Percentiles rank a stretch among this genome's conserved stretches.
Evolutionary conservation across 2,888 invertebrate genomes (phyloP).

Genomic region (Phyllotreta cruciferae): DNA sequence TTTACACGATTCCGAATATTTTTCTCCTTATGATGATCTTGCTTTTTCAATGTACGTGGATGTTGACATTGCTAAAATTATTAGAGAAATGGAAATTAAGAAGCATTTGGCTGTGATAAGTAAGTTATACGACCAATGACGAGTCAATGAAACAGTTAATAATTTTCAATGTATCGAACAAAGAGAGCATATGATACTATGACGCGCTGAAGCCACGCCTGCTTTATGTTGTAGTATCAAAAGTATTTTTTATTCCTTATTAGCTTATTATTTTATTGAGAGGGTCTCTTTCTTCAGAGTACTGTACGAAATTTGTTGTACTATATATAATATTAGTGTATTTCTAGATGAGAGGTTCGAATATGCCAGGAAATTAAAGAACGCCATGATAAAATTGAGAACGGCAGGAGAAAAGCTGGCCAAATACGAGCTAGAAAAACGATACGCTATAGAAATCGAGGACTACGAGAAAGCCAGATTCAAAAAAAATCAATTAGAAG

Average conservation of each 20-base stretch:
- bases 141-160: too few relatives aligned
- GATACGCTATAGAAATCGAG: conserved; percentile 89
- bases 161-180: too few relatives aligned
- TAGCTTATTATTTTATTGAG: too few relatives aligned
- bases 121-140: conserved; percentile 56
- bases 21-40: conserved; percentile 90
- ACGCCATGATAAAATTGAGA: conserved; percentile 82
- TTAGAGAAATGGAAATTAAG: conserved; percentile 84
- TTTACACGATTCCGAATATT: conserved; percentile 67
- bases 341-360: conserved; percentile 87
- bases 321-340: neutral
- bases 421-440: conserved; percentile 88
- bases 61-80: conserved; percentile 85
- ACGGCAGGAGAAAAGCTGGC: conserved; percentile 89
- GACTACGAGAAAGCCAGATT: conserved; percentile 90
- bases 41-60: conserved; percentile 98
- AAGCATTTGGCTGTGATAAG: conserved; percentile 88
- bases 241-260: too few relatives aligned
- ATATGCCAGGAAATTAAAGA: conserved; percentile 89
- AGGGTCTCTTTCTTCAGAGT: too few relatives aligned
- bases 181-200: too few relatives aligned
- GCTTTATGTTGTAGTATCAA: too few relatives aligned
- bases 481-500: conserved; percentile 89
- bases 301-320: too few relatives aligned
- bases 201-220: too few relatives aligned